Evolutionary conservation across 1,140 invertebrate species (phyloP), one percentile per base, ranked within the genome.

Genomic region (Leptinotarsa texana): DNA sequence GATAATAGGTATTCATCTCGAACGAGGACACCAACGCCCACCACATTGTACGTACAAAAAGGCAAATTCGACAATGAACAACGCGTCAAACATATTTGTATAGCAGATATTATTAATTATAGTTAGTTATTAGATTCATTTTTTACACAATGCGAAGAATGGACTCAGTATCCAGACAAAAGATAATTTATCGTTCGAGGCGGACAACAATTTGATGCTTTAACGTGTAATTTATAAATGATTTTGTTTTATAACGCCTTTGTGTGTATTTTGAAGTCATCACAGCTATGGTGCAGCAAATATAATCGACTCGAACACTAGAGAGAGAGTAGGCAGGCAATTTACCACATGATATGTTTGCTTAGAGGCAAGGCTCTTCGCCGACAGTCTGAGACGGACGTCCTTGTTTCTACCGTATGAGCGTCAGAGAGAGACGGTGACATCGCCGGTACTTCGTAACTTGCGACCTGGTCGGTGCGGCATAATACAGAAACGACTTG

Each of bases 261-360:
- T 82, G 80, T 82, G 78, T 84, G 80, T 81, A 81, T 80, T 77
- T 82, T 81, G 74, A 82, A 82, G 78, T 82, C 79, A 82, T 82
- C 81, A 77, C 80, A 79, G 78, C 77, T 63, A 73, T 61, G 47
- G 17, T 24, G 66, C 70, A 77, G 69, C 75, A 71, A 78, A 70
- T 79, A 79, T 73, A 79, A 80, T 78, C 77, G 76, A 73, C 73
- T 75, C 79, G 76, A 75, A 76, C 69, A 61, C 69, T 24, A 72
- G 79, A 76, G 79, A 80, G 79, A 78, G 81, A 83, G 80, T 82
- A 82, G 82, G 83, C 82, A 84, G 82, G 81, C 81, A 84, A 84
- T 84, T 84, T 84, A 83, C 83, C 83, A 81, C 82, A 84, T 84
- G 83, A 84, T 84, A 84, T 84, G 83, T 84, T 84, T 84, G 83